Conservation (phyloP, 2,797 vertebrate species). For the Okamejei kenojei region DNA sequence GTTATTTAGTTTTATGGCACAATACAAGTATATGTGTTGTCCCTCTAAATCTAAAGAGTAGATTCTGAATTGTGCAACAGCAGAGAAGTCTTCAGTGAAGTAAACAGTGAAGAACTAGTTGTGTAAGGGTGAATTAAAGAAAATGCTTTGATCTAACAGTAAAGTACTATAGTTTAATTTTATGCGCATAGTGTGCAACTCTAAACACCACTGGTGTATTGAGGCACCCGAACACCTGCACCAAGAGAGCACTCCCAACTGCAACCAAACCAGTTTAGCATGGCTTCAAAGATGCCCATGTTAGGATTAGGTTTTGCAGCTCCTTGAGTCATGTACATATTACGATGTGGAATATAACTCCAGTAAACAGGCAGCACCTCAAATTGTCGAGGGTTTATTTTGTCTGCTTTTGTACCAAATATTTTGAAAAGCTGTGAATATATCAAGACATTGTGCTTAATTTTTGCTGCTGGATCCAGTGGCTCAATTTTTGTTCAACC, state of each 20-base stretch:
- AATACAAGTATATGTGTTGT: too few species aligned
- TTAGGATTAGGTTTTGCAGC: neutral
- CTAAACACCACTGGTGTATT: neutral
- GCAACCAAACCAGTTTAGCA: neutral
- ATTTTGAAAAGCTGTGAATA: neutral
- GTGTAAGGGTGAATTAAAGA: neutral
- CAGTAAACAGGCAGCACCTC: neutral
- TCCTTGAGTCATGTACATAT: neutral
- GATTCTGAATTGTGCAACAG: too few species aligned
- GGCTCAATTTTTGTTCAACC: neutral
- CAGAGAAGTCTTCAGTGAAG: too few species aligned
- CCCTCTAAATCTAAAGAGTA: too few species aligned
- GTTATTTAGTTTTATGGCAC: too few species aligned
- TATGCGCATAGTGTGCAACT: neutral
- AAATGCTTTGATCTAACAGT: too few species aligned
- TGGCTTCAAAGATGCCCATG: neutral
- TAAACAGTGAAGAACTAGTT: neutral
- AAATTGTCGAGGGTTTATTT: neutral
- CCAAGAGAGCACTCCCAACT: neutral
- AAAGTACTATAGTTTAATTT: neutral
- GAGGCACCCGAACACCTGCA: neutral
- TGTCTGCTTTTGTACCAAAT: neutral
- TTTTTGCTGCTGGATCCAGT: neutral
- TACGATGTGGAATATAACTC: neutral
- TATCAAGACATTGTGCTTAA: neutral